These are phyloP conservation scores for Rhinopomastus cyanomelas DNA, from an alignment of 2,113 vertebrate species.

Conservation along the genomic window DNA sequence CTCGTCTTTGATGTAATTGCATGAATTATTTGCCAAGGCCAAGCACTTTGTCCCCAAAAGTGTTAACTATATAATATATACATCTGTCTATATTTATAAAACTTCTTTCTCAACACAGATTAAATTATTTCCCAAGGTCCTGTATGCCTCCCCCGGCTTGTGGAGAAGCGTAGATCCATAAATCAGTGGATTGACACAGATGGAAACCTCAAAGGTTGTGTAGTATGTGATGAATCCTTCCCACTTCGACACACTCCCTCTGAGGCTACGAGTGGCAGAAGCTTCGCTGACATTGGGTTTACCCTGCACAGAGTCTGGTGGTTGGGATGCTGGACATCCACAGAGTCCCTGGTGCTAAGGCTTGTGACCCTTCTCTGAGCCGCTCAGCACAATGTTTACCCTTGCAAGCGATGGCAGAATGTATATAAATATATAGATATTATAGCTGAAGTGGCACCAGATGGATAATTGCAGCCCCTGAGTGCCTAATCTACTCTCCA, in stretches of 20 bases:
- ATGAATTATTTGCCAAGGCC: slow-evolving; percentile 70
- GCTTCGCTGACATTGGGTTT: neutral
- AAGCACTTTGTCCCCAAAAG: slow-evolving; percentile 67
- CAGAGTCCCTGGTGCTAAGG: neutral
- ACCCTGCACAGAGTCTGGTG: neutral
- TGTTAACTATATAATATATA: slow-evolving; percentile 66
- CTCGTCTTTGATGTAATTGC: slow-evolving; percentile 71
- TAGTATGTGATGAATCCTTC: slow-evolving; percentile 1
- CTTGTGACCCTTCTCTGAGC: slow-evolving; percentile 1
- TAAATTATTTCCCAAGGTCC: slow-evolving; percentile 66
- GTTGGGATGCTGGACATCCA: neutral
- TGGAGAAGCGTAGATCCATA: slow-evolving; percentile 42
- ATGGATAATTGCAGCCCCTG: slow-evolving; percentile 82
- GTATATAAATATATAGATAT: slow-evolving; percentile 74
- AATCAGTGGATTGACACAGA: slow-evolving; percentile 56
- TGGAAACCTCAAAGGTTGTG: slow-evolving; percentile 15
- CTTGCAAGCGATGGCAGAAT: slow-evolving; percentile 32
- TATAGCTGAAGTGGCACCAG: slow-evolving; percentile 77
- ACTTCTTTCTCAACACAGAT: slow-evolving; percentile 53
- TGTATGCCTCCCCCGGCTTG: neutral
- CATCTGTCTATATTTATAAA: slow-evolving; percentile 11
- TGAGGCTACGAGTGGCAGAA: neutral
- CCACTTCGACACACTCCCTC: neutral
- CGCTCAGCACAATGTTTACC: slow-evolving; percentile 14
- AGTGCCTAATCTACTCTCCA: slow-evolving; percentile 81